Evolutionary conservation across 2,797 vertebrate species (phyloP).

Genomic region (Cirrhinus mrigala): DNA sequence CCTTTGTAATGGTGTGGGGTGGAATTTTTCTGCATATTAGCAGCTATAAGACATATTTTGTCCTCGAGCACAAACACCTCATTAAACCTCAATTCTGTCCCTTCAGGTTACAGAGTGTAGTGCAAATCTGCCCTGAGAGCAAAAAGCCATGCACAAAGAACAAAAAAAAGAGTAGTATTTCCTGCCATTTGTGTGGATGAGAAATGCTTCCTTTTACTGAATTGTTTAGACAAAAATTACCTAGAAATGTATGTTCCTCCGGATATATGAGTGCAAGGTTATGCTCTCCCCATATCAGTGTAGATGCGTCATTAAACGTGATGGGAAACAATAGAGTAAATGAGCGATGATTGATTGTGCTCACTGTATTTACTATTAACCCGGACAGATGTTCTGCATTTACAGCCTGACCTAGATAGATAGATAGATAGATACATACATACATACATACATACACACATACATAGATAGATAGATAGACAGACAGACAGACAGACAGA

Average conservation of each 20-base stretch:
- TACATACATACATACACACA: background rate
- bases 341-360: constrained; percentile 5
- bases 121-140: background rate
- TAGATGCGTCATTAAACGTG: constrained; percentile 26
- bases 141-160: background rate
- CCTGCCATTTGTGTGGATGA: constrained; percentile 18
- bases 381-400: background rate
- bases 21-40: background rate
- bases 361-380: background rate
- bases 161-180: background rate
- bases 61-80: background rate
- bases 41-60: background rate
- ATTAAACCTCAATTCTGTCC: background rate
- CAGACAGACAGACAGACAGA: background rate
- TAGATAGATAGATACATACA: background rate
- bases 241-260: constrained; percentile 30
- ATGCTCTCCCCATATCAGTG: background rate
- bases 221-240: constrained; percentile 25
- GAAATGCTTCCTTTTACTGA: constrained; percentile 13
- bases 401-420: background rate
- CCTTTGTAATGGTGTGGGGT: background rate
- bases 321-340: constrained; percentile 24
- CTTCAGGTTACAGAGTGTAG: background rate
- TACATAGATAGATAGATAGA: background rate
- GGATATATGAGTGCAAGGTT: constrained; percentile 28